Percentiles rank a stretch among this genome's conserved stretches.
These are phyloP conservation scores for Cyrtorhinus lividipennis DNA, from an alignment of 1,140 invertebrate species.

Conservation along the genomic window DNA sequence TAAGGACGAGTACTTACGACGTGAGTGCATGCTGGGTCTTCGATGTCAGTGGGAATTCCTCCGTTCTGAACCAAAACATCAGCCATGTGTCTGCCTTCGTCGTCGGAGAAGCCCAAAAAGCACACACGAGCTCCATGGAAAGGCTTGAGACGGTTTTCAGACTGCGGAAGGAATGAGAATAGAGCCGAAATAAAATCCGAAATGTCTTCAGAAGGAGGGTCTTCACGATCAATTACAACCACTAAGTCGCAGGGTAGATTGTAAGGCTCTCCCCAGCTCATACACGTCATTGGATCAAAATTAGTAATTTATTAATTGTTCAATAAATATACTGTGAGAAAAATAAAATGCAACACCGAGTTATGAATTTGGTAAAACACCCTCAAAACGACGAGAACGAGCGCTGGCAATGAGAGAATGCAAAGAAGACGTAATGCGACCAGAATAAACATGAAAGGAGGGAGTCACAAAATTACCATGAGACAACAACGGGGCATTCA, in stretches of 20 bases:
- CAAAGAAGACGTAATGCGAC: background rate
- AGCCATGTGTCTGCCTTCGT: slow-evolving; percentile 80
- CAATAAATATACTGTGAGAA: background rate
- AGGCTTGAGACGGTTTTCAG: slow-evolving; percentile 62
- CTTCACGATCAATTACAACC: background rate
- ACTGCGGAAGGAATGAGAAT: slow-evolving; percentile 28
- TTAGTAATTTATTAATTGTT: no score
- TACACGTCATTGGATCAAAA: background rate
- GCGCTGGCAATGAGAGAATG: background rate
- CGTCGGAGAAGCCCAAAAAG: slow-evolving; percentile 76
- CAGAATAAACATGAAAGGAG: background rate
- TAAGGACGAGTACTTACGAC: slow-evolving; percentile 48
- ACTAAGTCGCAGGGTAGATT: background rate
- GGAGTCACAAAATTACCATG: background rate
- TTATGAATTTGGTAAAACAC: background rate
- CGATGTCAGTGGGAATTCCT: slow-evolving; percentile 52
- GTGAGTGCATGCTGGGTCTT: slow-evolving; percentile 74
- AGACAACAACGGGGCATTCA: background rate
- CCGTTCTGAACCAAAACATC: slow-evolving; percentile 75
- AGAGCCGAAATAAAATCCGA: slow-evolving; percentile 20
- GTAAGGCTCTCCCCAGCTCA: background rate
- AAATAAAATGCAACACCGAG: background rate
- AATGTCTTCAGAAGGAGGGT: background rate
- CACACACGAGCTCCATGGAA: slow-evolving; percentile 74
- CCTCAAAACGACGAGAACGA: no score